Evolutionary conservation across 2,888 invertebrate species (phyloP).

Genomic region (Heliconius charithonia): DNA sequence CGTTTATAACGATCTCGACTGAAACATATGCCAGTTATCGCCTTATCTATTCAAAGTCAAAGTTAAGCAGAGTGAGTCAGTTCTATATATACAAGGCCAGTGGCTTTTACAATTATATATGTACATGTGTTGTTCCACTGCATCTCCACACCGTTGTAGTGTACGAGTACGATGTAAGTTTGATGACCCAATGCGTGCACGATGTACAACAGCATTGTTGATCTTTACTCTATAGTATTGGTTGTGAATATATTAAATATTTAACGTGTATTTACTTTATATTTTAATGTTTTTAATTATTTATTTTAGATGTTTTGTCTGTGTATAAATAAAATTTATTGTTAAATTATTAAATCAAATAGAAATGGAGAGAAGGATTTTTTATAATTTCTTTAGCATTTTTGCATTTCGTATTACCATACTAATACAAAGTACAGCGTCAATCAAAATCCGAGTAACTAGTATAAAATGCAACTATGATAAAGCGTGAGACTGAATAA

Average conservation of each 20-base stretch:
- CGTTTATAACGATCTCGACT: neutral
- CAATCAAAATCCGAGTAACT: too few relatives aligned
- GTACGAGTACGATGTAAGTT: constrained; percentile 53
- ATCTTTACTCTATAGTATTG: neutral
- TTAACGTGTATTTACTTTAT: neutral
- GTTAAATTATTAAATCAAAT: too few relatives aligned
- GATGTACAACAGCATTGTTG: neutral
- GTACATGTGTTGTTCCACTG: constrained; percentile 42
- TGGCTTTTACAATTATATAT: constrained; percentile 49
- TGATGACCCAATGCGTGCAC: constrained; percentile 54
- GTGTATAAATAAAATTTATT: too few relatives aligned
- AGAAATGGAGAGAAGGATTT: too few relatives aligned
- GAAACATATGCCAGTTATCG: neutral
- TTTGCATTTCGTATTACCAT: too few relatives aligned
- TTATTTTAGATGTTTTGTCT: neutral
- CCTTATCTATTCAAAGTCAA: constrained; percentile 25
- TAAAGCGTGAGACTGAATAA: too few relatives aligned
- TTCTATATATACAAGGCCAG: constrained; percentile 47
- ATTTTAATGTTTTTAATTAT: neutral
- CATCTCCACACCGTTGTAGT: constrained; percentile 53
- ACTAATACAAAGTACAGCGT: too few relatives aligned
- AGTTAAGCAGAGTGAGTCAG: constrained; percentile 25
- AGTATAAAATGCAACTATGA: too few relatives aligned
- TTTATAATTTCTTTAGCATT: too few relatives aligned
- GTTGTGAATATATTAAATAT: neutral